Conservation (phyloP, 2,797 vertebrate species). For the Carduelis carduelis region DNA sequence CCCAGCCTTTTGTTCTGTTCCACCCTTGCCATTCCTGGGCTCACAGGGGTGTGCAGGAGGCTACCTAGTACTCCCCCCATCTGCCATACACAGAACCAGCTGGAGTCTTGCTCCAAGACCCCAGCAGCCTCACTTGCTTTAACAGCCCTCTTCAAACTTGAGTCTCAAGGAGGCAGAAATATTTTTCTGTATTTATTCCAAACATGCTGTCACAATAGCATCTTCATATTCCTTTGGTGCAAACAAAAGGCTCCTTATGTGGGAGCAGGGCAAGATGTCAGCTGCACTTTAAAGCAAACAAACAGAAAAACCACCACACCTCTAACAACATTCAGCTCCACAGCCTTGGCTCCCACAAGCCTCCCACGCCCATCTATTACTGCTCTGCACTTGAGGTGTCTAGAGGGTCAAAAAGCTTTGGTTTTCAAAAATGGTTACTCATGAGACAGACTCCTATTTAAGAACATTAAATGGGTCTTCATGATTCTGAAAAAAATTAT, state of each 20-base stretch:
- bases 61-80: neutral
- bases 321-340: neutral
- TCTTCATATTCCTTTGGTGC: neutral
- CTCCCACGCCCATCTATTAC: neutral
- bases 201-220: neutral
- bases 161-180: neutral
- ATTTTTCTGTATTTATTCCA: neutral
- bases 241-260: slow-evolving; percentile 24
- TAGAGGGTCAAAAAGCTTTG: neutral
- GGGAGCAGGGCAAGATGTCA: neutral
- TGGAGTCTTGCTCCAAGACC: neutral
- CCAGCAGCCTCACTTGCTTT: slow-evolving; percentile 32
- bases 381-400: neutral
- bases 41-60: neutral
- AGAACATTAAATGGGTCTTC: slow-evolving; percentile 26
- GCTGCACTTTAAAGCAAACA: neutral
- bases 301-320: neutral
- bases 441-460: neutral
- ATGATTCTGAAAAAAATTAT: neutral
- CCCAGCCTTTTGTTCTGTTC: neutral
- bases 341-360: neutral
- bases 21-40: neutral
- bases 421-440: neutral
- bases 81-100: neutral
- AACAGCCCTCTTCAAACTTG: neutral